These are phyloP conservation scores for Tricholauxania praeusta DNA, from an alignment of 2,888 invertebrate genomes.

Conservation along the genomic window DNA sequence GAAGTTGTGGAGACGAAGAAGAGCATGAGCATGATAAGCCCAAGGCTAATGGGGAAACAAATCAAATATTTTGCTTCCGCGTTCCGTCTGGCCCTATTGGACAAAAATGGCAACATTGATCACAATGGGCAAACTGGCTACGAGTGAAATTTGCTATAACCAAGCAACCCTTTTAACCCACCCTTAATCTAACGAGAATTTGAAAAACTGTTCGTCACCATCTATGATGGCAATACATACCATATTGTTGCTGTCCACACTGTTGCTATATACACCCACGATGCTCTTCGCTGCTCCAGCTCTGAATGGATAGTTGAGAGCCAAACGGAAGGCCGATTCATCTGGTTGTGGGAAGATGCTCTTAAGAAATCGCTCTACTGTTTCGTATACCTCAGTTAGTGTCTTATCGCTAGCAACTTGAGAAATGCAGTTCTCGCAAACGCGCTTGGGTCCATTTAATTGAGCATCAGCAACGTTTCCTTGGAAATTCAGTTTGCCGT, in stretches of 20 bases:
- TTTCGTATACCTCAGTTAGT: conserved; percentile 56
- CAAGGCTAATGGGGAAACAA: too few relatives aligned
- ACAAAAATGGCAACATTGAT: too few relatives aligned
- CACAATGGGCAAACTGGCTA: too few relatives aligned
- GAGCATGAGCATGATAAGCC: too few relatives aligned
- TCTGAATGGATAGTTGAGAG: conserved; percentile 79
- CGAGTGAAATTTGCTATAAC: too few relatives aligned
- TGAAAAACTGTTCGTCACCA: too few relatives aligned
- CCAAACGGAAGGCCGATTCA: conserved; percentile 74
- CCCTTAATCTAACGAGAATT: too few relatives aligned
- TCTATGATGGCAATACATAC: conserved; percentile 47
- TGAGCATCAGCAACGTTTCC: conserved; percentile 66
- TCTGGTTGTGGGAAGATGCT: conserved; percentile 67
- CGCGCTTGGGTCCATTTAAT: conserved; percentile 61
- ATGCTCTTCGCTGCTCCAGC: conserved; percentile 81
- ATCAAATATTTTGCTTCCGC: too few relatives aligned
- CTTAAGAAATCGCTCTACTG: conserved; percentile 51
- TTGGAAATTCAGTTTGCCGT: conserved; percentile 69
- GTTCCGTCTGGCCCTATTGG: too few relatives aligned
- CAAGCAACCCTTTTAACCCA: too few relatives aligned
- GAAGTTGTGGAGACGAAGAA: too few relatives aligned
- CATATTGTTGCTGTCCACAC: conserved; percentile 70
- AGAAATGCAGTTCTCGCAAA: conserved; percentile 53
- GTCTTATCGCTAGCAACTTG: conserved; percentile 54
- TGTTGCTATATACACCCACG: conserved; percentile 75